Conservation (phyloP, 1,140 invertebrate genomes). For the Trichonephila clavata region DNA sequence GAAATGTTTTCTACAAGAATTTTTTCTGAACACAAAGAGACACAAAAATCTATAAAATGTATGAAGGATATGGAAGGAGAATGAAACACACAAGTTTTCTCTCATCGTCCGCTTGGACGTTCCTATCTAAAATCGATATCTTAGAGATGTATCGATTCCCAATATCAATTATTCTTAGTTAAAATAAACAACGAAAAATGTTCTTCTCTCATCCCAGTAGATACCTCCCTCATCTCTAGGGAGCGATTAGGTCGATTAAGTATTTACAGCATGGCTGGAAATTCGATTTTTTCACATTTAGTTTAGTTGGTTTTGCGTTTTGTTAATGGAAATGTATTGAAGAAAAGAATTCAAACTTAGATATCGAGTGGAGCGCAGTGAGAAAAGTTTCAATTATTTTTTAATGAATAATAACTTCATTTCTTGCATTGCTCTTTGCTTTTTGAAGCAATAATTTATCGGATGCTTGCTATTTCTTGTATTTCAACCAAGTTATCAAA, state of each 20-base stretch:
- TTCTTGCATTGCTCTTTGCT: too few relatives aligned
- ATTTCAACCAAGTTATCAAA: too few relatives aligned
- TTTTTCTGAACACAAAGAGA: constrained; percentile 27
- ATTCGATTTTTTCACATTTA: not conserved
- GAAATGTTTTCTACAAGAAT: not conserved
- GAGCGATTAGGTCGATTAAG: constrained; percentile 72
- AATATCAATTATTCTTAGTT: constrained; percentile 74
- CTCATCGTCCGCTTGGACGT: constrained; percentile 23
- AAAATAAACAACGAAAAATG: constrained; percentile 66
- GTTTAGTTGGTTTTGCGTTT: not conserved
- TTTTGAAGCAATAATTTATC: too few relatives aligned
- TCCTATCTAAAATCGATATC: constrained; percentile 68
- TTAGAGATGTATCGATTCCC: constrained; percentile 67
- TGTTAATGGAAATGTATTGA: constrained; percentile 21
- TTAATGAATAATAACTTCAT: not conserved
- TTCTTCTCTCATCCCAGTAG: constrained; percentile 10
- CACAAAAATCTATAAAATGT: constrained; percentile 64
- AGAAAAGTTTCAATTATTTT: not conserved
- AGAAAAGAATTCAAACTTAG: not conserved
- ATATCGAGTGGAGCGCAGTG: not conserved
- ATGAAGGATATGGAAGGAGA: constrained; percentile 17
- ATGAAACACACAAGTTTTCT: not conserved
- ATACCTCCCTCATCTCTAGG: not conserved
- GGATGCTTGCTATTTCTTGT: too few relatives aligned
- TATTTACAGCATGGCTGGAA: constrained; percentile 50